Evolutionary conservation across 2,888 invertebrate genomes (phyloP).

Genomic region (Clivina fossor): DNA sequence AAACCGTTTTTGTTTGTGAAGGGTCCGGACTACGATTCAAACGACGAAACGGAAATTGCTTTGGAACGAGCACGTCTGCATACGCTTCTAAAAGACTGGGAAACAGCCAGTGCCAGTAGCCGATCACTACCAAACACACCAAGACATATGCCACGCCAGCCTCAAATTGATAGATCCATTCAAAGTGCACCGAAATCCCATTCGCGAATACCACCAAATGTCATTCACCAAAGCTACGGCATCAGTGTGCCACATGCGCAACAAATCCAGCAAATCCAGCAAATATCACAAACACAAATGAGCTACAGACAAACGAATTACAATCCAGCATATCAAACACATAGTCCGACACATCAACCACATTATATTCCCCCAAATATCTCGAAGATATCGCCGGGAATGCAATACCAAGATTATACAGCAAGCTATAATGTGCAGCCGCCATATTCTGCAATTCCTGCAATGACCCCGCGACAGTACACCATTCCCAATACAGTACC

Average conservation of each 20-base stretch:
- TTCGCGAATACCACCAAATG: conserved; percentile 20
- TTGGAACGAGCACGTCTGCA: conserved; percentile 68
- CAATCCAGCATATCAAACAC: conserved; percentile 26
- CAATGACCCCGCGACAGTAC: conserved; percentile 44
- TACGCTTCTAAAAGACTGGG: conserved; percentile 74
- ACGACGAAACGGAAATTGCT: conserved; percentile 72
- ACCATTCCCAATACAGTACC: conserved; percentile 47
- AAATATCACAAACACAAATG: conserved; percentile 41
- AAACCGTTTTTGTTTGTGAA: conserved; percentile 54
- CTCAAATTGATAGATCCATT: conserved; percentile 1
- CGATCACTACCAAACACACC: conserved; percentile 59
- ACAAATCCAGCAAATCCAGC: too few species aligned
- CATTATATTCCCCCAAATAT: conserved; percentile 30
- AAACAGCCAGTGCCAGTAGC: conserved; percentile 66
- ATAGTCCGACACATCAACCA: conserved; percentile 31
- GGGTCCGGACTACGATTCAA: conserved; percentile 82
- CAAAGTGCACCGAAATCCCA: conserved; percentile 27
- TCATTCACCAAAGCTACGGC: conserved; percentile 43
- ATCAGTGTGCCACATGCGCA: conserved; percentile 48
- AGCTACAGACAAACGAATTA: conserved; percentile 33
- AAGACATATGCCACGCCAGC: conserved; percentile 17
- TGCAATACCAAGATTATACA: conserved; percentile 50
- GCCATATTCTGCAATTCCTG: conserved; percentile 43
- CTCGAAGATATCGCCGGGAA: conserved; percentile 45
- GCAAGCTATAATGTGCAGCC: conserved; percentile 47